phyloP scores from a whole-genome alignment of 2,113 vertebrate species.

The Saccopteryx bilineata region DNA sequence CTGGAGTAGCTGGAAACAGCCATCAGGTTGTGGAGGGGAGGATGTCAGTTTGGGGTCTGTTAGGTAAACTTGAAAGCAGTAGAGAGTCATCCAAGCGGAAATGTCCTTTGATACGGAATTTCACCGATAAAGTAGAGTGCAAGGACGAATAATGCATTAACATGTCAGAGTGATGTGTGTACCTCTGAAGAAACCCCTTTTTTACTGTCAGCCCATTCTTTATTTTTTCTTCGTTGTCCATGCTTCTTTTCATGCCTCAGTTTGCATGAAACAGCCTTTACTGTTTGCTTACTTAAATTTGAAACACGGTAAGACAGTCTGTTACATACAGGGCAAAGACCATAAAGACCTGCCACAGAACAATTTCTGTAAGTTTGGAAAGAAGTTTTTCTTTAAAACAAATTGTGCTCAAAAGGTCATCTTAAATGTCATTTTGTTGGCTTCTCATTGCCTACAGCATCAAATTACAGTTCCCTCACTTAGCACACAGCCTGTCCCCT shows the following conservation, averaged over 20 bases:
- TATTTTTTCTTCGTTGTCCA: neutral
- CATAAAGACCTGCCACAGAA: neutral
- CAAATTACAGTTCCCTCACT: neutral
- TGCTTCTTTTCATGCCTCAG: neutral
- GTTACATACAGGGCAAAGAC: neutral
- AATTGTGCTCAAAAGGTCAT: neutral
- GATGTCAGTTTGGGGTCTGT: neutral
- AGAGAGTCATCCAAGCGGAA: neutral
- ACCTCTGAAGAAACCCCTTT: neutral
- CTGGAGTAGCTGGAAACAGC: neutral
- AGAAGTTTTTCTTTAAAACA: constrained; percentile 42
- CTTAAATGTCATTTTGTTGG: constrained; percentile 23
- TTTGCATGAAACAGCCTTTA: constrained; percentile 1
- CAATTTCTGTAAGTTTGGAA: constrained; percentile 22
- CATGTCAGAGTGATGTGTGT: neutral
- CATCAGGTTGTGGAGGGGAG: neutral
- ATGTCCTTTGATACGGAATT: neutral
- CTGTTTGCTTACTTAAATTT: constrained; percentile 59
- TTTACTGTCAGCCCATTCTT: neutral
- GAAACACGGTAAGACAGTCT: constrained; percentile 38
- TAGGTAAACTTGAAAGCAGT: constrained; percentile 14
- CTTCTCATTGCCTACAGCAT: neutral
- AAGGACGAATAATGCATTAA: neutral
- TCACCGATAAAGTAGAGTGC: neutral
- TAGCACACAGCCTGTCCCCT: neutral